phyloP scores from a whole-genome alignment of 2,113 vertebrate genomes.

The Elachura formosa region DNA sequence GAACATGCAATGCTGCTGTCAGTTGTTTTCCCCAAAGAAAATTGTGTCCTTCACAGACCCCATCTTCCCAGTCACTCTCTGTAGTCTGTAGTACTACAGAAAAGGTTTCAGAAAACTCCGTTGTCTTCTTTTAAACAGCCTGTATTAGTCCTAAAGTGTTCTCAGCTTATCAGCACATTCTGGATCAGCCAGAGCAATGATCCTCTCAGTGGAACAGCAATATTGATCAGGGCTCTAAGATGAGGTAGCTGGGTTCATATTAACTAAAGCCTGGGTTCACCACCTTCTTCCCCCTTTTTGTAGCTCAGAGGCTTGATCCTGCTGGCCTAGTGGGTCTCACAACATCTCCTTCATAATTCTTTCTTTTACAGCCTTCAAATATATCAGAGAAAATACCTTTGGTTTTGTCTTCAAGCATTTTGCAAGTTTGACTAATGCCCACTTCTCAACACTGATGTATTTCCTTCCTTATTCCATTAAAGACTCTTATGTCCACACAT shows the following conservation, averaged over 20 bases:
- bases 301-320: neutral
- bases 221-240: neutral
- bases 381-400: neutral
- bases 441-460: neutral
- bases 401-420: neutral
- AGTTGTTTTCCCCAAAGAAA: neutral
- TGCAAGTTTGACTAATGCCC: neutral
- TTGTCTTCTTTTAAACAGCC: neutral
- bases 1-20: neutral
- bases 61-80: neutral
- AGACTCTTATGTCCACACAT: neutral
- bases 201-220: neutral
- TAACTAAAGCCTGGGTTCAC: neutral
- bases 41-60: neutral
- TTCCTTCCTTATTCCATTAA: neutral
- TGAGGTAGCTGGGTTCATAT: neutral
- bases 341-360: neutral
- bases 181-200: neutral
- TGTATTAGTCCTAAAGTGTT: neutral
- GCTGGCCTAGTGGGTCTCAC: neutral
- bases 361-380: neutral
- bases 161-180: neutral
- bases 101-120: neutral
- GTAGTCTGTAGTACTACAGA: neutral
- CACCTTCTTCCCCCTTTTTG: neutral